Evolutionary conservation across 2,113 vertebrate genomes (phyloP), one percentile per base, ranked within the genome.

Genomic region (Anser cygnoides): DNA sequence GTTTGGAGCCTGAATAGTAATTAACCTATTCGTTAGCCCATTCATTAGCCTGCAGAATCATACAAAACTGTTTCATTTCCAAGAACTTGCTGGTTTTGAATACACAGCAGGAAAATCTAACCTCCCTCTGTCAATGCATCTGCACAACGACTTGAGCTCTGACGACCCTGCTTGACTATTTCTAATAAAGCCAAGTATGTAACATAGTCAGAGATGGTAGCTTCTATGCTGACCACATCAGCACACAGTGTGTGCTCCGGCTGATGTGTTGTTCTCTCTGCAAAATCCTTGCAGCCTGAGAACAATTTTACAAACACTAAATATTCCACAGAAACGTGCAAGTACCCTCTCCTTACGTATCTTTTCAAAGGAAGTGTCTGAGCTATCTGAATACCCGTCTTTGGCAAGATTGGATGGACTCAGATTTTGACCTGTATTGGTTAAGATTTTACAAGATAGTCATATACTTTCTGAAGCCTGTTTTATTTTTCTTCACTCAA

Each of bases 221-320:
- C 61, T 78, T 76, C 75, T 18, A 5, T 23, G 23, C n/a, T 74
- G 46, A 18, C 21, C n/a, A 59, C n/a, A 43, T 33, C 41, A 83
- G 7, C 14, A 76, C 18, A 26, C 0, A 0, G 33, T 39, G 43
- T 26, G n/a, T 19, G 21, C 39, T 80, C 35, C 70, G 25, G 19
- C 31, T 73, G 28, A 19, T n/a, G 26, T 44, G 31, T 41, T 46
- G 11, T 35, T 18, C 66, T 57, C 75, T 61, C 20, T 35, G 10
- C 12, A 50, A 84, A 90, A 76, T 13, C 41, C 44, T 73, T 77
- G 35, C 15, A 93, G 68, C 29, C 44, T 77, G 15, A 5, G 20
- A 72, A 61, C 4, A 29, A 58, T 62, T 77, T 77, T 62, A 84
- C 10, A 87, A 41, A 63, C 28, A 67, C 50, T 37, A 59, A 11